phyloP scores from a whole-genome alignment of 2,888 invertebrate genomes.

The Callyntrura guangdongensis region DNA sequence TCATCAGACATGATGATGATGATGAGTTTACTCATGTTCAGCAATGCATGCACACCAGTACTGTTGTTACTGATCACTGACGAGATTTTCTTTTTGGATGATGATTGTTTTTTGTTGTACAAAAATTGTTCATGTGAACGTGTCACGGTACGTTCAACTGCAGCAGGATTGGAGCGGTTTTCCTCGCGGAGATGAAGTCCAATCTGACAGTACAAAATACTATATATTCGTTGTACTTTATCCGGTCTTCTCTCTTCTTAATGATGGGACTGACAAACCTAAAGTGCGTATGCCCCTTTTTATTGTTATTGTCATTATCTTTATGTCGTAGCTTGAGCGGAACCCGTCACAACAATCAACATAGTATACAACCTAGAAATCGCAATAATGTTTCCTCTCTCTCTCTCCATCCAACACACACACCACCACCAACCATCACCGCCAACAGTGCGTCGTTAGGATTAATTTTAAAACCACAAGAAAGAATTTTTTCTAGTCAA shows the following conservation, averaged over 20 bases:
- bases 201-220: neutral
- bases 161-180: conserved; percentile 2
- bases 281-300: conserved; percentile 54
- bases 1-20: conserved; percentile 23
- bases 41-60: neutral
- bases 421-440: no score
- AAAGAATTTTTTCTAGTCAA: neutral
- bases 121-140: neutral
- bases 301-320: conserved; percentile 51
- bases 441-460: conserved; percentile 47
- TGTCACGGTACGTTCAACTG: neutral
- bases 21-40: conserved; percentile 25
- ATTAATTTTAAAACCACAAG: conserved; percentile 46
- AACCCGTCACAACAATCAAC: conserved; percentile 75
- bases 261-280: conserved; percentile 32
- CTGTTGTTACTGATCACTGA: neutral
- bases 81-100: conserved; percentile 38
- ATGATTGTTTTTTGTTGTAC: neutral
- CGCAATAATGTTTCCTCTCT: conserved; percentile 69
- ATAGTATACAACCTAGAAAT: conserved; percentile 71
- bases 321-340: conserved; percentile 51
- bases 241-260: conserved; percentile 37
- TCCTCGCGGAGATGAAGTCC: conserved; percentile 16
- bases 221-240: neutral
- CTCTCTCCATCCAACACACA: conserved; percentile 54